Percentiles rank a stretch among this genome's conserved stretches.
Conservation (phyloP, 2,113 vertebrate species). For the Promerops cafer region DNA sequence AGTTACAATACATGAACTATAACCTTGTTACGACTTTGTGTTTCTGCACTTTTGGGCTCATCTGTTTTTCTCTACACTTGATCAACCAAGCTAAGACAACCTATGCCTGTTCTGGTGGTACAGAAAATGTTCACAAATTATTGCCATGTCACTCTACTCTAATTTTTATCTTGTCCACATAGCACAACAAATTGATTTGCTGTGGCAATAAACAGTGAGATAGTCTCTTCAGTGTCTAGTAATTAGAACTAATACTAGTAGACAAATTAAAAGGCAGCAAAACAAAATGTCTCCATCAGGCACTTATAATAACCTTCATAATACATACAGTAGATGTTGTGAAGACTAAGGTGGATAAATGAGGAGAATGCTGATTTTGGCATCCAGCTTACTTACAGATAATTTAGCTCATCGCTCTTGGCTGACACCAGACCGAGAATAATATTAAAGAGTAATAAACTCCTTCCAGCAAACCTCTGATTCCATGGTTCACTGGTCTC, state of each 20-base stretch:
- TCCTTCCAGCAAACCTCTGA: slow-evolving; percentile 70
- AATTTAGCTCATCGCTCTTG: slow-evolving; percentile 77
- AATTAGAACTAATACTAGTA: slow-evolving; percentile 60
- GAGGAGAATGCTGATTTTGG: slow-evolving; percentile 69
- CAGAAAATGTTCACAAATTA: slow-evolving; percentile 54
- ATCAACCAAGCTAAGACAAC: slow-evolving; percentile 19
- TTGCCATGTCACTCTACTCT: not conserved
- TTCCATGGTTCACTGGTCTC: slow-evolving; percentile 70
- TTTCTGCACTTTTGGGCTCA: slow-evolving; percentile 28
- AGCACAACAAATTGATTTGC: slow-evolving; percentile 54
- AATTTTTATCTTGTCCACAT: slow-evolving; percentile 5
- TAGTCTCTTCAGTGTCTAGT: slow-evolving; percentile 15
- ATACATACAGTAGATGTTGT: slow-evolving; percentile 27
- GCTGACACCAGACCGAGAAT: slow-evolving; percentile 73
- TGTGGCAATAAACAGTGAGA: slow-evolving; percentile 48
- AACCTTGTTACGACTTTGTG: slow-evolving; percentile 61
- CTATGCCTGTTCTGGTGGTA: slow-evolving; percentile 28
- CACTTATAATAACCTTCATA: slow-evolving; percentile 59
- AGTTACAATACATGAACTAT: not conserved
- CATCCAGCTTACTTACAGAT: slow-evolving; percentile 72
- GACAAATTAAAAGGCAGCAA: slow-evolving; percentile 62
- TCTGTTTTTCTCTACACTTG: slow-evolving; percentile 46
- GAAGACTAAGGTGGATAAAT: slow-evolving; percentile 72
- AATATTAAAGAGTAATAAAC: slow-evolving; percentile 80
- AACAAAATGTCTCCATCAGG: slow-evolving; percentile 59